These are phyloP conservation scores for Lysandra coridon DNA, from an alignment of 2,888 invertebrate genomes.

Conservation along the genomic window DNA sequence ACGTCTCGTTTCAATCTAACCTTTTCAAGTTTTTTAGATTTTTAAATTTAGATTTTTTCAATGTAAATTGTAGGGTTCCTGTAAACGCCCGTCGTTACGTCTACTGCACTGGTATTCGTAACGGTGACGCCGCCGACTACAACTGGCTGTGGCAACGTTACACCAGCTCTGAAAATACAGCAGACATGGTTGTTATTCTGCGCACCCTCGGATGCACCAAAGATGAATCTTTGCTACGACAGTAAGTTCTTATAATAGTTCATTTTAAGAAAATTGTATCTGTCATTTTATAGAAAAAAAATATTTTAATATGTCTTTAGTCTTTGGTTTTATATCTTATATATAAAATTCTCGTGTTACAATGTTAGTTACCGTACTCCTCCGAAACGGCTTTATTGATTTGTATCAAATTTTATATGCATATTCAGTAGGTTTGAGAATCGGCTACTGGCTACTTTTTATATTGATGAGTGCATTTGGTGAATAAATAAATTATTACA, in stretches of 20 bases:
- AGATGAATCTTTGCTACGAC: constrained; percentile 47
- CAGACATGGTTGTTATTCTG: constrained; percentile 80
- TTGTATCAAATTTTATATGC: too few relatives aligned
- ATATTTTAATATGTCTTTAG: neutral
- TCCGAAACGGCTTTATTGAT: too few relatives aligned
- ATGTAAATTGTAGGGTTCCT: constrained; percentile 65
- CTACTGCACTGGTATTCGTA: constrained; percentile 82
- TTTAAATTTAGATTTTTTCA: neutral
- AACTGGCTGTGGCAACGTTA: constrained; percentile 80
- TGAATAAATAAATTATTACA: too few relatives aligned
- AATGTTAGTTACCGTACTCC: too few relatives aligned
- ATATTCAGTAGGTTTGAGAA: too few relatives aligned
- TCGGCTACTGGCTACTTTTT: too few relatives aligned
- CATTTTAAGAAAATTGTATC: neutral
- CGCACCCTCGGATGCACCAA: constrained; percentile 70
- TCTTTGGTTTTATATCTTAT: too few relatives aligned
- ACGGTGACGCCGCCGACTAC: constrained; percentile 82
- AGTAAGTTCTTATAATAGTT: constrained; percentile 52
- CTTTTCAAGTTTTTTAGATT: neutral
- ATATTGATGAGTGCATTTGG: too few relatives aligned
- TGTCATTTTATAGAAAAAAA: too few relatives aligned
- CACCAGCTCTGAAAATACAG: constrained; percentile 80
- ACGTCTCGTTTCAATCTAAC: neutral
- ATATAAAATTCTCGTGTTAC: too few relatives aligned
- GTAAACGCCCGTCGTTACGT: constrained; percentile 82